These are phyloP conservation scores for Amphipoea oculea DNA, from an alignment of 2,888 invertebrate genomes.

Conservation along the genomic window DNA sequence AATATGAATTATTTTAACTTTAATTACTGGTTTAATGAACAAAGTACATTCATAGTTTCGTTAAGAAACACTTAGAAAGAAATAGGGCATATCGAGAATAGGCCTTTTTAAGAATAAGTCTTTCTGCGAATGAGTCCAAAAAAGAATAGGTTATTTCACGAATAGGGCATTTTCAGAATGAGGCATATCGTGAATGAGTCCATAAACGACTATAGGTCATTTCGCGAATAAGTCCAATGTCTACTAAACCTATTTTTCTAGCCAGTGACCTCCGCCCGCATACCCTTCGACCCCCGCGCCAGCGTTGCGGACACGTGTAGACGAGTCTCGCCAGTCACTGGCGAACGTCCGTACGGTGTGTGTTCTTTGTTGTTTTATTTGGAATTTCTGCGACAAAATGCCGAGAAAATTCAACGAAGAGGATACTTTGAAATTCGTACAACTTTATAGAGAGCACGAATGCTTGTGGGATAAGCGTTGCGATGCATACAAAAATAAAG, in stretches of 20 bases:
- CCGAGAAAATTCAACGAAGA: conserved; percentile 57
- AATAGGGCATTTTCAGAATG: no score
- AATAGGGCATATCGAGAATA: no score
- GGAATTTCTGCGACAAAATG: conserved; percentile 49
- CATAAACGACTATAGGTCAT: rapidly evolving
- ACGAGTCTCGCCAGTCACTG: conserved; percentile 38
- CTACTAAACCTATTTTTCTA: conserved; percentile 59
- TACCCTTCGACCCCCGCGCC: conserved; percentile 55
- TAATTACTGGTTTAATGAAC: no score
- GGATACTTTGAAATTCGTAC: conserved; percentile 53
- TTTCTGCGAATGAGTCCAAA: no score
- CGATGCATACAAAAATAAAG: conserved; percentile 61
- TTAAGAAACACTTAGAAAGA: no score
- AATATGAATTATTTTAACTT: no score
- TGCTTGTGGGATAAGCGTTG: conserved; percentile 63
- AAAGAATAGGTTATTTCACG: no score
- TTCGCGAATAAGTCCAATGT: background rate
- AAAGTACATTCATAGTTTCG: no score
- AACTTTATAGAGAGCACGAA: conserved; percentile 55
- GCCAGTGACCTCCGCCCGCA: conserved; percentile 58
- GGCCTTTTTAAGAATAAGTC: no score
- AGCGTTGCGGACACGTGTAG: conserved; percentile 59
- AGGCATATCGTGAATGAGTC: no score
- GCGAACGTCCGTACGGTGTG: conserved; percentile 9
- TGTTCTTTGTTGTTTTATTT: conserved; percentile 42